Conservation (phyloP, 2,113 vertebrate genomes). For the Alligator sinensis region DNA sequence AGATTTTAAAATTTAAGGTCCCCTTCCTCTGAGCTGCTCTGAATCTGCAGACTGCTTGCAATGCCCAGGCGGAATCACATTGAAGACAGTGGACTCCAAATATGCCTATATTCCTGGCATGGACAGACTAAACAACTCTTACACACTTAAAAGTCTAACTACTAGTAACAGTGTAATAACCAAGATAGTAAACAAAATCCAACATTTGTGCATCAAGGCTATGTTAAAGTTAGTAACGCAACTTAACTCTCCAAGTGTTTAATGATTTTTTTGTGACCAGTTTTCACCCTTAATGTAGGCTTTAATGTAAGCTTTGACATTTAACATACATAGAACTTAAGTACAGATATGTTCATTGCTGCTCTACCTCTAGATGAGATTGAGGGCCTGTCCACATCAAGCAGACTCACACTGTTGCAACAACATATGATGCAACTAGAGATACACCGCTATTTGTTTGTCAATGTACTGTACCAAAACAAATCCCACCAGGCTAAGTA, state of each 20-base stretch:
- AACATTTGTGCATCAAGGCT: not conserved
- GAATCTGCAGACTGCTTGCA: accelerated
- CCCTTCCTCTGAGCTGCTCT: not conserved
- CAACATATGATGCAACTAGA: accelerated
- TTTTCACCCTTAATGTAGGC: not conserved
- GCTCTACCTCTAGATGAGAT: not conserved
- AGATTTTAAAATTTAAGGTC: not conserved
- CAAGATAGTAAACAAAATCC: too few relatives aligned
- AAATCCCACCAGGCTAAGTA: not conserved
- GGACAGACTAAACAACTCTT: not conserved
- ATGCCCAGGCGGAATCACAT: not conserved
- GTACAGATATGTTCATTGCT: accelerated
- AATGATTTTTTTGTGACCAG: not conserved
- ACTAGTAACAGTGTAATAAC: not conserved
- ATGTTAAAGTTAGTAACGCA: not conserved
- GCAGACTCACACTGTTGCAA: not conserved
- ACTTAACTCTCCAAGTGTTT: not conserved
- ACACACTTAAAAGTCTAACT: accelerated
- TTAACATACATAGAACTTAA: not conserved
- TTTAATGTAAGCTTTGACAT: not conserved
- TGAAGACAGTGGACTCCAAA: accelerated
- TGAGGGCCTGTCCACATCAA: not conserved
- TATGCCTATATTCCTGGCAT: too few relatives aligned
- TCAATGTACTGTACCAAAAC: not conserved
- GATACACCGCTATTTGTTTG: not conserved